Percentiles rank a stretch among this genome's conserved stretches.
Evolutionary conservation across 2,888 invertebrate species (phyloP).

Genomic region (Drosophila birchii): DNA sequence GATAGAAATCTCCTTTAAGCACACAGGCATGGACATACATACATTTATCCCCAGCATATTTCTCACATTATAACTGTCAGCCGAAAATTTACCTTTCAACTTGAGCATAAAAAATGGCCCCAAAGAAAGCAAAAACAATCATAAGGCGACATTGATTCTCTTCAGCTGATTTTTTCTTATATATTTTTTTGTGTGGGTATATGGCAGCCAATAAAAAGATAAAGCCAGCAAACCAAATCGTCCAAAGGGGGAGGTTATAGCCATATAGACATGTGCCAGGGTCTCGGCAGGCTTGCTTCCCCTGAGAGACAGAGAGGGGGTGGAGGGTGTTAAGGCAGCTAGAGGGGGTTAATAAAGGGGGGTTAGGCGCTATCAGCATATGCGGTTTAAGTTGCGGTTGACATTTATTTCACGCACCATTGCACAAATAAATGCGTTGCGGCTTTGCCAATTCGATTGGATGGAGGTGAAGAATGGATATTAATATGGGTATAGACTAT

Average conservation of each 20-base stretch:
- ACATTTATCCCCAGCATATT: constrained; percentile 34
- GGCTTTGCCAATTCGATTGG: constrained; percentile 60
- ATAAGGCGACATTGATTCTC: constrained; percentile 57
- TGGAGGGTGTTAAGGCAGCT: not conserved
- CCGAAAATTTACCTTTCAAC: constrained; percentile 40
- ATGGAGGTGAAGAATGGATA: constrained; percentile 6
- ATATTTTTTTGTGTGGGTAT: constrained; percentile 49
- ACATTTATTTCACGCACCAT: constrained; percentile 79
- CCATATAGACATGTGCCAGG: constrained; percentile 41
- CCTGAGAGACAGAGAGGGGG: not conserved
- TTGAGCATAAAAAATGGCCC: constrained; percentile 57
- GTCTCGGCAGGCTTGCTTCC: constrained; percentile 40
- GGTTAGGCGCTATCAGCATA: constrained; percentile 69
- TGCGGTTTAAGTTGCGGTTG: constrained; percentile 80
- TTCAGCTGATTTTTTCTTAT: constrained; percentile 26
- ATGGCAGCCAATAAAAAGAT: constrained; percentile 73
- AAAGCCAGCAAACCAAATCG: constrained; percentile 51
- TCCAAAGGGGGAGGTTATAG: constrained; percentile 27
- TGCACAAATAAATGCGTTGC: constrained; percentile 80
- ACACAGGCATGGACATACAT: not conserved
- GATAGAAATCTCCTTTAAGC: constrained; percentile 19
- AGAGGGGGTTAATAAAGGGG: not conserved
- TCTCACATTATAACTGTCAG: constrained; percentile 60
- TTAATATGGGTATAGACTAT: constrained; percentile 15
- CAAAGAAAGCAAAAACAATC: constrained; percentile 49